Base-by-base conservation (phyloP, 2,888 invertebrate genomes). In the Lithophane socia region DNA sequence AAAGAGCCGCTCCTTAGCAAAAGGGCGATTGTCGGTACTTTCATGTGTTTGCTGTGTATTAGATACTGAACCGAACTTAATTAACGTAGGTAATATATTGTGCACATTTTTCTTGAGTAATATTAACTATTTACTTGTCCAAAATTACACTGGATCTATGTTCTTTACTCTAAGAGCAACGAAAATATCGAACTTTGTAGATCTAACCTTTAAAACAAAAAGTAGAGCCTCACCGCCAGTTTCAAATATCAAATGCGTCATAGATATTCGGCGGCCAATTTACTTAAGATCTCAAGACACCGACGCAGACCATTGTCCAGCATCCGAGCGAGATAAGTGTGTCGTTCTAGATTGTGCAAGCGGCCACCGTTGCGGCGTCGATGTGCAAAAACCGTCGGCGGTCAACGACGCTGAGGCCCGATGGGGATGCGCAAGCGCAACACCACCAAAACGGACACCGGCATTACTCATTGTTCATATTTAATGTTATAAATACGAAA, bases 341-440 rank as follows among this genome's bases (percentile, higher is more conserved):
- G 91, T 89, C 93, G 94, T 91, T 94, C 93, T 94, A 94, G 92
- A 92, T 94, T 90, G 91, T 92, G 90, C 92, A 92, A 91, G 90
- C 91, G 90, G 90, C 88, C 88, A 88, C 86, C 87, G 91, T 88
- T 89, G 90, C 89, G 90, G 90, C 89, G 88, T 89, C 88, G 90
- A 89, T 90, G 92, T 92, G 94, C 95, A 96, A 96, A 96, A 96
- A 95, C 92, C 86, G 84, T 84, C 87, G 84, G 84, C 94, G 95
- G 96, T 96, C 96, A 95, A 88, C 94, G 95, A 94, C 95, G 94
- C 92, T 89, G 95, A 89, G 96, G 95, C 96, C 95, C 94, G 91
- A 88, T 91, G 94, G 94, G 95, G 94, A 91, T 92, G 92, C 89
- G 90, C 88, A 60, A 80, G 92, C 88, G 90, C 88, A 73, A 82